phyloP scores from a whole-genome alignment of 2,888 invertebrate genomes.

The Prenolepis imparis region DNA sequence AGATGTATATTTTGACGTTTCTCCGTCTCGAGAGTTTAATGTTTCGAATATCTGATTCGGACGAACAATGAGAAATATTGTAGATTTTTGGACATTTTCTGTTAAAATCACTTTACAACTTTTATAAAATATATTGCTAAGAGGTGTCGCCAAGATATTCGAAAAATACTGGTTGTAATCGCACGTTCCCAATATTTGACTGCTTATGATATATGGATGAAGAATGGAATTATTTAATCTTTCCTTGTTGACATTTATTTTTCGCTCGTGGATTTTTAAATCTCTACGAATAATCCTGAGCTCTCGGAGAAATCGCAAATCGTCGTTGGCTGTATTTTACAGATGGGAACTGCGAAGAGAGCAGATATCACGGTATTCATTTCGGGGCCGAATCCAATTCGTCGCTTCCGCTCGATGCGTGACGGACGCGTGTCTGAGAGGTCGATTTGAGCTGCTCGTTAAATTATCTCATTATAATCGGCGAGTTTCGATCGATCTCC shows the following conservation, averaged over 20 bases:
- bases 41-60: not conserved
- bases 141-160: not conserved
- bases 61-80: not conserved
- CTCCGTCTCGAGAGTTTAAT: not conserved
- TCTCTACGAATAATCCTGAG: not conserved
- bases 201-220: not conserved
- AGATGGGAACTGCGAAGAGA: not conserved
- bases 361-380: conserved; percentile 48
- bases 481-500: conserved; percentile 51
- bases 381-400: conserved; percentile 65
- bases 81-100: conserved; percentile 1
- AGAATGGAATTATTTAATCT: not conserved
- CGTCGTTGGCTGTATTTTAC: not conserved
- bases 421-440: conserved; percentile 59
- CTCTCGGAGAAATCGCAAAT: not conserved
- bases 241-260: conserved; percentile 6
- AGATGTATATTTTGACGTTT: not conserved
- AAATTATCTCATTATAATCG: conserved; percentile 71
- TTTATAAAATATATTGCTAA: not conserved
- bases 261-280: not conserved
- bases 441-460: conserved; percentile 69
- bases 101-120: not conserved
- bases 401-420: conserved; percentile 70
- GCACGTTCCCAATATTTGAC: not conserved
- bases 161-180: not conserved